phyloP scores from a whole-genome alignment of 1,140 invertebrate genomes.

The Ylistrum balloti region DNA sequence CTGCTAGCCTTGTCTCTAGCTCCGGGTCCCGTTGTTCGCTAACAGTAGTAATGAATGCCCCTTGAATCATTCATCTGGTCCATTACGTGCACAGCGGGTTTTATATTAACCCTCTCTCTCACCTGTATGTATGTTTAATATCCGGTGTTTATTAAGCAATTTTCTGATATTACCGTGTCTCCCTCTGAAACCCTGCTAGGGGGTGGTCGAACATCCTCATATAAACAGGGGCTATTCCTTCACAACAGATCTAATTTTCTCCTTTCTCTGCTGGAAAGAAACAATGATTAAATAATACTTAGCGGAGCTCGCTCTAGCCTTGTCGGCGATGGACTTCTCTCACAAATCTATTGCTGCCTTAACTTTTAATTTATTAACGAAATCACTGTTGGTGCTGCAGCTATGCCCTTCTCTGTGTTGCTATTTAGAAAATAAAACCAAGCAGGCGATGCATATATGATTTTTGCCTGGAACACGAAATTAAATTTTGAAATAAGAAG shows the following conservation, averaged over 20 bases:
- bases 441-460: slow-evolving; percentile 32
- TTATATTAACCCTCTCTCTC: slow-evolving; percentile 15
- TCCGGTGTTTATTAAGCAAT: slow-evolving; percentile 38
- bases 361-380: slow-evolving; percentile 40
- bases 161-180: slow-evolving; percentile 39
- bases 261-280: slow-evolving; percentile 17
- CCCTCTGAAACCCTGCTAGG: slow-evolving; percentile 30
- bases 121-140: slow-evolving; percentile 33
- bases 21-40: slow-evolving; percentile 20
- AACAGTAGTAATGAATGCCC: slow-evolving; percentile 38
- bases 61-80: slow-evolving; percentile 11
- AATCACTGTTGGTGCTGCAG: background rate
- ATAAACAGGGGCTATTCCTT: background rate
- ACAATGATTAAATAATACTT: slow-evolving; percentile 40
- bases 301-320: slow-evolving; percentile 22
- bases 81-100: background rate
- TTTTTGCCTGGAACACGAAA: slow-evolving; percentile 38
- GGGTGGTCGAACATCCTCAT: background rate
- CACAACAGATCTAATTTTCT: slow-evolving; percentile 20
- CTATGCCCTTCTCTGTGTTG: background rate
- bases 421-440: slow-evolving; percentile 36
- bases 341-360: slow-evolving; percentile 26
- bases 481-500: slow-evolving; percentile 40
- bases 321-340: background rate
- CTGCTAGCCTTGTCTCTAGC: background rate